Percentiles rank a stretch among this genome's conserved stretches.
Conservation (phyloP, 1,140 invertebrate genomes). For the Aphelinus certus region DNA sequence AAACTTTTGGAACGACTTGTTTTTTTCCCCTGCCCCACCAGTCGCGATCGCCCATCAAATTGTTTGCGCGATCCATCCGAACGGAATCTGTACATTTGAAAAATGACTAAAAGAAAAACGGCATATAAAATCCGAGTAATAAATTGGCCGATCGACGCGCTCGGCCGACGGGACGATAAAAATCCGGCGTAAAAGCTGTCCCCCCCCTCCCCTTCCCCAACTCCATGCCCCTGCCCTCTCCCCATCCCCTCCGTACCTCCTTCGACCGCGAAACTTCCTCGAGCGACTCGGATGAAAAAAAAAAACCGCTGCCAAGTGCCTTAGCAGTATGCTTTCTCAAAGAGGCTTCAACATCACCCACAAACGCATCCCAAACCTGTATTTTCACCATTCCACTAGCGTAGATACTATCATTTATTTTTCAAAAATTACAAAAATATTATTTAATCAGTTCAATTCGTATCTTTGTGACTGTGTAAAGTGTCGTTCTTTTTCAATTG, state of each 20-base stretch:
- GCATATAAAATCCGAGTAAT: slow-evolving; percentile 28
- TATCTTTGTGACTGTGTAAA: no score
- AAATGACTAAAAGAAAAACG: slow-evolving; percentile 15
- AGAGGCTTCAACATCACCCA: no score
- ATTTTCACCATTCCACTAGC: no score
- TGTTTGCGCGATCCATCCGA: slow-evolving; percentile 33
- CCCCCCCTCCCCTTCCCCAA: not conserved
- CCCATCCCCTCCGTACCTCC: not conserved
- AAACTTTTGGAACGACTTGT: slow-evolving; percentile 36
- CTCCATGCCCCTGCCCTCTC: not conserved
- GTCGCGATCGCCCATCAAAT: slow-evolving; percentile 15
- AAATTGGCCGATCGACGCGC: slow-evolving; percentile 36
- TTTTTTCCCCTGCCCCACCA: slow-evolving; percentile 16
- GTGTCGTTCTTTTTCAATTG: no score
- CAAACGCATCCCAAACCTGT: no score
- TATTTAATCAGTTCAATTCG: no score
- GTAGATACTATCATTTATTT: no score
- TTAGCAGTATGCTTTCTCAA: no score
- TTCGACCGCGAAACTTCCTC: slow-evolving; percentile 17
- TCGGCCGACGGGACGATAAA: slow-evolving; percentile 29
- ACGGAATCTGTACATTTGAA: slow-evolving; percentile 31
- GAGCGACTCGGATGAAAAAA: not conserved
- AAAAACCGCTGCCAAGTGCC: no score
- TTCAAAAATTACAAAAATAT: no score
- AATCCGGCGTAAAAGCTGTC: slow-evolving; percentile 26